A percentile compares a stretch with the other conserved stretches of the same genome.
Conservation (phyloP, 2,888 invertebrate genomes). For the Hirtodrosophila confusa region DNA sequence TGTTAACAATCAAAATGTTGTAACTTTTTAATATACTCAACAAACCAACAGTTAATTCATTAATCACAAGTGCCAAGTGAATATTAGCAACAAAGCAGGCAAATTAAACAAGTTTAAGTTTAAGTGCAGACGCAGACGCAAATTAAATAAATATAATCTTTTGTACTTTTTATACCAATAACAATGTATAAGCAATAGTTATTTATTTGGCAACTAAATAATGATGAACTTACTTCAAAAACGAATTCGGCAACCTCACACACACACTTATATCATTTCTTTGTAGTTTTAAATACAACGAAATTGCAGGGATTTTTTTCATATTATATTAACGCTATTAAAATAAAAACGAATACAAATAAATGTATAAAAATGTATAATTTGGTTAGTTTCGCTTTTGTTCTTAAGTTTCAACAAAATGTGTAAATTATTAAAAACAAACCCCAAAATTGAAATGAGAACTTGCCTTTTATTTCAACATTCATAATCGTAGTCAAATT, state of each 20-base stretch:
- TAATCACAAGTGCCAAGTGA: constrained; percentile 60
- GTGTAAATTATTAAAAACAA: constrained; percentile 36
- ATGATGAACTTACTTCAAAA: constrained; percentile 42
- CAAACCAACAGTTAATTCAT: constrained; percentile 67
- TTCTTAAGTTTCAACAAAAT: constrained; percentile 36
- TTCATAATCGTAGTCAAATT: background rate
- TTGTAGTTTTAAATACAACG: constrained; percentile 65
- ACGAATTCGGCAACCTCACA: constrained; percentile 63
- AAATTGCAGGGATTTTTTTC: constrained; percentile 83
- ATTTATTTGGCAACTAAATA: constrained; percentile 56
- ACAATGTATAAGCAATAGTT: constrained; percentile 59
- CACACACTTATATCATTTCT: constrained; percentile 49
- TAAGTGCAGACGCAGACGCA: constrained; percentile 56
- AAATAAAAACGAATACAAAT: constrained; percentile 43
- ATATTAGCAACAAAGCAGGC: constrained; percentile 48
- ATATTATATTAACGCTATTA: constrained; percentile 44
- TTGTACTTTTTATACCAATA: constrained; percentile 61
- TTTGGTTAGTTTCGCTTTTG: constrained; percentile 31
- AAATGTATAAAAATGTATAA: constrained; percentile 48
- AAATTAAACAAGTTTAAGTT: constrained; percentile 50
- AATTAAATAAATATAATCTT: constrained; percentile 59
- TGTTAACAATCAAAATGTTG: constrained; percentile 64
- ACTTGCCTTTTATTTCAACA: constrained; percentile 2
- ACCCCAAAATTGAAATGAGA: constrained; percentile 33
- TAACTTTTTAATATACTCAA: constrained; percentile 42